Base-by-base conservation (phyloP, 2,797 vertebrate genomes). In the Sebastes miniatus region DNA sequence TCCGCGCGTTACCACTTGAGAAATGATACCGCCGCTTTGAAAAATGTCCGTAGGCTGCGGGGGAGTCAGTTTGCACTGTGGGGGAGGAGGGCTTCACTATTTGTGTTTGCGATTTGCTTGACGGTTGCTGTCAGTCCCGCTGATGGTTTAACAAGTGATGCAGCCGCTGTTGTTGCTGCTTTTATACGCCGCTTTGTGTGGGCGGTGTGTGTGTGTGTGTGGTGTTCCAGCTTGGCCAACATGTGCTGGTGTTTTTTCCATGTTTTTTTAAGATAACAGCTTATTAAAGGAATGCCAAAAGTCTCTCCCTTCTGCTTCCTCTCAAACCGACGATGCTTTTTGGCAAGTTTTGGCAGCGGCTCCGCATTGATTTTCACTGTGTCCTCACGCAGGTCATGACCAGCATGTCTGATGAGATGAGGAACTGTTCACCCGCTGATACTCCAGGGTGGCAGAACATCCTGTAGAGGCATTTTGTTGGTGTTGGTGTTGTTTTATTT, bases 251-350 rank as follows among this genome's bases (percentile, higher is more conserved):
- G 57, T 83, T 69, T 68, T 31, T 57, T 69, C 69, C 67, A 70
- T 75, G 29, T 76, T 77, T 80, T 66, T 66, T 57, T 3, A 29
- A 77, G 66, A 85, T 59, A 81, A 77, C 65, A 22, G 56, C 62
- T 66, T 76, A 75, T 85, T 81, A 83, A 81, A 76, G 69, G 25
- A 5, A 47, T 68, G 80, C 82, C 87, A 89, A 81, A 84, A 83
- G 52, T 83, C 47, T 68, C 72, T 50, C 79, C 71, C 63, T 32
- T 32, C 43, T 36, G 75, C 63, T 39, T 73, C 57, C 71, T 56
- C 61, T 68, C 16, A 39, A 77, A 39, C 20, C 16, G 20, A 0
- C 0, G 6, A 20, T n/a, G 78, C 34, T 69, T 56, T 27, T 62
- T 6, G 31, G 27, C 13, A 58, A 67, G 31, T 75, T 82, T 78